Evolutionary conservation across 2,888 invertebrate species (phyloP).

Genomic region (Troides helena): DNA sequence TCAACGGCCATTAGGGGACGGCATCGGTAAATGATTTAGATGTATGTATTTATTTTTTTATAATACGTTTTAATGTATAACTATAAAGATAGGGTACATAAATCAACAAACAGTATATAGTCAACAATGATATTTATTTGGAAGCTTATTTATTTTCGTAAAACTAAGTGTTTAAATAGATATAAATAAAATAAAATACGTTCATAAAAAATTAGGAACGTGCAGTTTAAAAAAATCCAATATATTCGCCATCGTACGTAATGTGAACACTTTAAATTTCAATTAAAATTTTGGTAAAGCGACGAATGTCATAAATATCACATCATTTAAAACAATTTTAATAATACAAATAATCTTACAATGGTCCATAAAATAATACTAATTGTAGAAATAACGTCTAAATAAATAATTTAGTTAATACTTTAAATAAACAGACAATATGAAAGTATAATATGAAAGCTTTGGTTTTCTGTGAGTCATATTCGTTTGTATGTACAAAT

Average conservation of each 20-base stretch:
- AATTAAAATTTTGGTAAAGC: constrained; percentile 37
- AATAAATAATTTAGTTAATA: constrained; percentile 43
- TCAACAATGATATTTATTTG: constrained; percentile 79
- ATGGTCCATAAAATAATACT: constrained; percentile 67
- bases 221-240: constrained; percentile 17
- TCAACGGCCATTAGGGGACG: too few species aligned
- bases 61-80: too few species aligned
- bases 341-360: constrained; percentile 47
- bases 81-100: background rate
- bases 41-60: too few species aligned
- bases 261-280: constrained; percentile 11
- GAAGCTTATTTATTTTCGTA: constrained; percentile 64
- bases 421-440: constrained; percentile 33
- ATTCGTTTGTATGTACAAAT: constrained; percentile 30
- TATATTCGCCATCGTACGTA: constrained; percentile 1
- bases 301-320: constrained; percentile 33
- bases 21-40: too few species aligned
- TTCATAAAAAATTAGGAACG: constrained; percentile 29
- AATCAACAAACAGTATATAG: constrained; percentile 38
- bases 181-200: constrained; percentile 37
- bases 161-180: constrained; percentile 56
- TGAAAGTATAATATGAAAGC: constrained; percentile 54
- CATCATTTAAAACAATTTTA: constrained; percentile 36
- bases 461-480: constrained; percentile 69
- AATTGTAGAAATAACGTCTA: constrained; percentile 49